Evolutionary conservation across 1,140 invertebrate genomes (phyloP).

Genomic region (Lanistes nyassanus): DNA sequence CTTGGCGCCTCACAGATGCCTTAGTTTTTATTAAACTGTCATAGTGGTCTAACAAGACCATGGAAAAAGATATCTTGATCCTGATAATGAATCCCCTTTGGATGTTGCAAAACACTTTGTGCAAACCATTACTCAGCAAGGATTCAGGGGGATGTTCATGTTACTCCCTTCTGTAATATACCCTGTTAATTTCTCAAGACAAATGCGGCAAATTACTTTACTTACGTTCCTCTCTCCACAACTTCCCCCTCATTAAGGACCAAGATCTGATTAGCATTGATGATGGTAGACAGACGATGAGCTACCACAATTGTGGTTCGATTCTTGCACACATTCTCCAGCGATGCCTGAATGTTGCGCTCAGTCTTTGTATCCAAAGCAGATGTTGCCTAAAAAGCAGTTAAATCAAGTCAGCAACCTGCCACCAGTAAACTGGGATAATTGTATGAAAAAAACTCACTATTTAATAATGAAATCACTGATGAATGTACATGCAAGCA

Average conservation of each 20-base stretch:
- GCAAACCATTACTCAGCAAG: not conserved
- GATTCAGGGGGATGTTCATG: not conserved
- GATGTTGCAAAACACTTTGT: not conserved
- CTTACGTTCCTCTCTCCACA: conserved; percentile 87
- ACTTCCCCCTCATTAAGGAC: conserved; percentile 91
- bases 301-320: conserved; percentile 93
- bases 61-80: no score
- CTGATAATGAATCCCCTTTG: not conserved
- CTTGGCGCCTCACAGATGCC: no score
- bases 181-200: no score
- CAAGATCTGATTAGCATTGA: conserved; percentile 92
- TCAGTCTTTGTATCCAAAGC: conserved; percentile 67
- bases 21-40: no score
- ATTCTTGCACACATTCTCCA: conserved; percentile 73
- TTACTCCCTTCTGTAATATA: no score
- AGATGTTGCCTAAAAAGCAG: conserved; percentile 61
- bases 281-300: conserved; percentile 89
- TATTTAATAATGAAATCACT: no score
- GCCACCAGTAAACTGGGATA: no score
- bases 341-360: conserved; percentile 62
- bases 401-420: no score
- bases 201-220: conserved; percentile 8
- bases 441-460: no score
- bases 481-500: not conserved
- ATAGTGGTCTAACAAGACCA: no score